Evolutionary conservation across 2,888 invertebrate species (phyloP), one percentile per base, ranked within the genome.

Genomic region (Volucella bombylans): DNA sequence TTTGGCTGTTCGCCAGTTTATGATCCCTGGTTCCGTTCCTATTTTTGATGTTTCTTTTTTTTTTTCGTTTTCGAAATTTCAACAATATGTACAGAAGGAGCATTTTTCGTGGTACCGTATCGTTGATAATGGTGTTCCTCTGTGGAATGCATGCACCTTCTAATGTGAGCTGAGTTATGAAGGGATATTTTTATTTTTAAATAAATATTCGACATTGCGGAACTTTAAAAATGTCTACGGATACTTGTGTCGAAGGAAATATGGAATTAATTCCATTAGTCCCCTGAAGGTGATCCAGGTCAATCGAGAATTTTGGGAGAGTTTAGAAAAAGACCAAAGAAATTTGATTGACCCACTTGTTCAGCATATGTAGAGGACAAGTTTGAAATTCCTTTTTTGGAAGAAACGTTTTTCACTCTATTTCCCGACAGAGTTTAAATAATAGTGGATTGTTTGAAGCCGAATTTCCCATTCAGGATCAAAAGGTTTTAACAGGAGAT

Each of bases 1-100:
- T 79, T 83, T 80, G 83, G 83, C 69, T 71, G 43, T 74, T 74
- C 74, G 79, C 83, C 83, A 83, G 74, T 45, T 62, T 67, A 65
- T 65, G 31, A 31, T 31, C 31, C 31, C 31, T 31, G 18, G 31
- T 31, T 31, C 31, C 31, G 31, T 31, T 23, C 4, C 23, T 23
- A 2, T 23, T 38, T 38, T 12, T 11, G 23, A 49, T 15, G 6
- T 31, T 50, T 49, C 38, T 57, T 47, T 43, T 50, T 64, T 67
- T 41, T 47, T 18, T 49, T 43, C 12, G 23, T 47, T 62, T 62
- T 23, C 39, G 9, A 41, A 69, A 50, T 78, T 78, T 64, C 71
- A 18, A 71, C 78, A 62, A 64, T 62, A 74, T 62, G 74, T 39
- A 55, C 54, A 57, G 55, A 55, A 67, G 72, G 52, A 72, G 49